Base-by-base conservation (phyloP, 1,140 invertebrate genomes). In the Rhizoglyphus robini region DNA sequence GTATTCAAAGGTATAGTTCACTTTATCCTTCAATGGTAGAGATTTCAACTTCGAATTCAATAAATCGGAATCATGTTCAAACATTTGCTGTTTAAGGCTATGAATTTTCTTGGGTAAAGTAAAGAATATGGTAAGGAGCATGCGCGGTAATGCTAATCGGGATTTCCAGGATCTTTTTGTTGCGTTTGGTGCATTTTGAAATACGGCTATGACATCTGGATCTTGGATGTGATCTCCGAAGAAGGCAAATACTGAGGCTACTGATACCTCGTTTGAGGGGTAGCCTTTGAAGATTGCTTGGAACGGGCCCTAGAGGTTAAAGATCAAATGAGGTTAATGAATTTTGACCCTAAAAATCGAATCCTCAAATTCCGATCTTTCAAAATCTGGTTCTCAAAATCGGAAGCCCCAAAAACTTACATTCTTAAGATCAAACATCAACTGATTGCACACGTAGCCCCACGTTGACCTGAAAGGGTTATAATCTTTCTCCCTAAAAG, bases 221-320 rank as follows among this genome's bases (percentile, higher is more conserved):
- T 63, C 61, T 11, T 63, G 23, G 29, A 63, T 63, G 47, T 63
- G 61, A 63, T 38, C 32, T 15, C 61, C 61, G 29, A 63, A 63
- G 31, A 63, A 58, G 5, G 61, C 61, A 11, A 63, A 58, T 4
- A 63, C 61, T 15, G 20, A 25, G 8, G 51, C 23, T 27, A 5
- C 23, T 54, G 51, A 54, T n/a, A n/a, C n/a, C n/a, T n/a, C n/a
- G n/a, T n/a, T n/a, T n/a, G 23, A 54, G 31, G 51, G 23, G 15
- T 27, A 15, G 15, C 15, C 23, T 54, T 54, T 8, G 51, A 54
- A 11, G 23, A 32, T 54, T 23, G 15, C 23, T n/a, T n/a, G n/a
- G n/a, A n/a, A n/a, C n/a, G n/a, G n/a, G n/a, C n/a, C n/a, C n/a
- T n/a, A n/a, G n/a, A n/a, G n/a, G n/a, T n/a, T n/a, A n/a, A n/a